A percentile compares a stretch with the other conserved stretches of the same genome.
These are phyloP conservation scores for Cylloceria caligata DNA, from an alignment of 2,888 invertebrate genomes.

Conservation along the genomic window DNA sequence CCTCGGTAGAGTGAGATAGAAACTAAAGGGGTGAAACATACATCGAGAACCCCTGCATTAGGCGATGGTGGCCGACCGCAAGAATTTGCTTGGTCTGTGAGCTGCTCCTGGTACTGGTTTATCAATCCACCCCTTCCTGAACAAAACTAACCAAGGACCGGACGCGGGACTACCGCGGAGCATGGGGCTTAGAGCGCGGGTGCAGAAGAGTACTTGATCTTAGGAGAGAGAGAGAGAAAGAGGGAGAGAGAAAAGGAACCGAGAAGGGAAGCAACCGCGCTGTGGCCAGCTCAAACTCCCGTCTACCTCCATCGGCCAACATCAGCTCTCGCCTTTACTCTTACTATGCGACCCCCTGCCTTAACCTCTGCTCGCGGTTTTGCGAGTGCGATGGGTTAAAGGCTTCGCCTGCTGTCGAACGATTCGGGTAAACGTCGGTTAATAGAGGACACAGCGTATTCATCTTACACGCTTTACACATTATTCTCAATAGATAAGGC, in stretches of 20 bases:
- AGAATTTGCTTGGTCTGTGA: constrained; percentile 79
- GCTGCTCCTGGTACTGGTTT: constrained; percentile 77
- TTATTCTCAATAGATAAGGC: constrained; percentile 12
- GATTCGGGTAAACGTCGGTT: constrained; percentile 81
- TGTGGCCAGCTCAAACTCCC: constrained; percentile 80
- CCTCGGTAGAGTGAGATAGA: not conserved
- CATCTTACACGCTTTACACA: constrained; percentile 21
- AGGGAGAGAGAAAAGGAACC: constrained; percentile 71
- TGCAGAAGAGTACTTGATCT: constrained; percentile 82
- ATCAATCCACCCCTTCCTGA: constrained; percentile 80
- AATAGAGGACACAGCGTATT: constrained; percentile 75
- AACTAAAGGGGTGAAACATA: not conserved
- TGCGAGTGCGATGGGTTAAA: constrained; percentile 78
- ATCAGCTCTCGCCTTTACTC: constrained; percentile 47
- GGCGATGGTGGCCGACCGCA: constrained; percentile 77
- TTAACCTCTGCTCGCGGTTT: constrained; percentile 77
- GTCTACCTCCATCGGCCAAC: constrained; percentile 72
- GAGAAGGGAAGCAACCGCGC: constrained; percentile 72
- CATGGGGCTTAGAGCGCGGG: constrained; percentile 65
- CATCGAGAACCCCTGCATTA: constrained; percentile 65
- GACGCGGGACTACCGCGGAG: constrained; percentile 70
- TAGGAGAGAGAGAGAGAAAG: constrained; percentile 75
- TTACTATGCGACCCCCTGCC: constrained; percentile 50
- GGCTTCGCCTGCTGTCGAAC: constrained; percentile 77
- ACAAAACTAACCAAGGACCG: constrained; percentile 72